These are phyloP conservation scores for Megatriorchis doriae DNA, from an alignment of 2,113 vertebrate genomes.

Conservation along the genomic window DNA sequence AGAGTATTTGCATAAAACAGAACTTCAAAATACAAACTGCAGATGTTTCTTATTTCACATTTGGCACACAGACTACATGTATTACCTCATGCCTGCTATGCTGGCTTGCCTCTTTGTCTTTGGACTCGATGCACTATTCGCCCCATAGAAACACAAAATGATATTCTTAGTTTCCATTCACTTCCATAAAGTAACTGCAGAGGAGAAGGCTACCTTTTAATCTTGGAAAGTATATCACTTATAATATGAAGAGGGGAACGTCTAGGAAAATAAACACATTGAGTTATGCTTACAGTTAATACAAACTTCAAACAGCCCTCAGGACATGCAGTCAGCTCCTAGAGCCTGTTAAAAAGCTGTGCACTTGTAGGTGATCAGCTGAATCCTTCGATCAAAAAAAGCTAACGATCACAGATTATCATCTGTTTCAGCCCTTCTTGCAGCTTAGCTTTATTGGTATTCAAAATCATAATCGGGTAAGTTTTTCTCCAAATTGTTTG, in stretches of 20 bases:
- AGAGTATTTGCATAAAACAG: slow-evolving; percentile 42
- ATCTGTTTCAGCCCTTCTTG: background rate
- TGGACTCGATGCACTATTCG: slow-evolving; percentile 48
- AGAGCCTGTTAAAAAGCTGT: background rate
- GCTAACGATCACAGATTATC: background rate
- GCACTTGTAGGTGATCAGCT: background rate
- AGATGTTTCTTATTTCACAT: slow-evolving; percentile 67
- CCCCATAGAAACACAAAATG: background rate
- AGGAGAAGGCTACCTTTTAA: background rate
- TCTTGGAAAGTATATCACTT: background rate
- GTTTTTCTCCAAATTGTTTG: background rate
- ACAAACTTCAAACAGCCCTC: background rate
- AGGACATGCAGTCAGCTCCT: background rate
- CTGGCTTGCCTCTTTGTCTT: slow-evolving; percentile 49
- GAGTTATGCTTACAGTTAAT: background rate
- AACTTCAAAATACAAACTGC: slow-evolving; percentile 44
- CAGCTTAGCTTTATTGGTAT: background rate
- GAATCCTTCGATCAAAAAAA: background rate
- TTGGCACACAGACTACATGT: slow-evolving; percentile 25
- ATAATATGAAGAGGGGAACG: background rate
- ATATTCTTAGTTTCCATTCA: background rate
- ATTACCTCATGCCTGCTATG: slow-evolving; percentile 67
- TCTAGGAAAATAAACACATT: background rate
- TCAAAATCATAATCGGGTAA: background rate
- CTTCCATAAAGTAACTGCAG: background rate